Evolutionary conservation across 2,797 vertebrate genomes (phyloP), one percentile per base, ranked within the genome.

Genomic region (Gambusia yucatana): DNA sequence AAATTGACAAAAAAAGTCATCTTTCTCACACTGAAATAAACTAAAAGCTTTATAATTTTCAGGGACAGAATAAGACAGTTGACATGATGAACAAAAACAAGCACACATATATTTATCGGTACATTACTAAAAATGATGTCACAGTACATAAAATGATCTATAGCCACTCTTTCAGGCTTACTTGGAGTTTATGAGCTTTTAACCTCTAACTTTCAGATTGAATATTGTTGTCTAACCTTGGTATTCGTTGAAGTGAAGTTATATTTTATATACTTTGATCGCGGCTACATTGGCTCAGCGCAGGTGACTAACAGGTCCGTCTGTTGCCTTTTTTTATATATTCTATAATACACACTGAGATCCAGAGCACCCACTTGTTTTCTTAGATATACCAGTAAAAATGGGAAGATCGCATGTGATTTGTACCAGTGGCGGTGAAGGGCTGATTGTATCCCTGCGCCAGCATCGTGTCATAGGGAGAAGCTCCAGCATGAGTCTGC

Each of bases 391-490:
- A 82, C 59, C 52, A 0, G 78, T 33, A 82, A 28, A 14, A 70
- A 77, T n/a, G 74, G 39, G 20, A 69, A 0, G 9, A 9, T 70
- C n/a, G 17, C 44, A 41, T 16, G 22, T 20, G 28, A 13, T 75
- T n/a, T 57, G 82, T 92, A 98, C 97, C 97, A 92, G 97, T 96
- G 87, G 97, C 96, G 81, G 96, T 96, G 95, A 98, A 96, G 69
- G 97, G 96, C 11, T 97, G 97, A 50, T 94, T 97, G 89, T 97
- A 98, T 0, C 97, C 96, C 88, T 98, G 97, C 0, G 97, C 96
- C 71, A 98, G 93, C 86, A 98, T 97, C 0, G 97, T 98, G 93
- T 98, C 97, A 83, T 98, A 98, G 22, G 97, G 97, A 88, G 97
- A 98, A 33, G 96, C 97, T 82, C 96, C 97, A 70, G 97, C 94